Evolutionary conservation across 2,797 vertebrate genomes (phyloP).

Genomic region (Rhabdophis nuchalis): DNA sequence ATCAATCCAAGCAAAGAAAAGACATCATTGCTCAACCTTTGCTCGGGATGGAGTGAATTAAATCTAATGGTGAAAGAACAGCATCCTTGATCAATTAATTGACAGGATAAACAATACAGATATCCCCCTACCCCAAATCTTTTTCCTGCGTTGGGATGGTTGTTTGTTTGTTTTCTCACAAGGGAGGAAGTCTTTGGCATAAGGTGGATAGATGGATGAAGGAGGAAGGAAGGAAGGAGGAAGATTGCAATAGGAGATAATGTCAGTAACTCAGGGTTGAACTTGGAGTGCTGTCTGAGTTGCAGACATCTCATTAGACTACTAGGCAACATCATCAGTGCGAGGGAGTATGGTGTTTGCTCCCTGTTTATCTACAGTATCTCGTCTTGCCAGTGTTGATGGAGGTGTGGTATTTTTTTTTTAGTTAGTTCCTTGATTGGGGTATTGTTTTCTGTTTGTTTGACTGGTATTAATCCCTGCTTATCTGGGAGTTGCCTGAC

Average conservation of each 20-base stretch:
- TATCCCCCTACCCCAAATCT: neutral
- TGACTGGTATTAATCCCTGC: too few species aligned
- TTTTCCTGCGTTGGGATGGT: neutral
- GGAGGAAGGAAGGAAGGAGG: neutral
- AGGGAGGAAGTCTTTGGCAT: neutral
- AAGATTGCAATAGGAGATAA: neutral
- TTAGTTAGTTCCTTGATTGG: too few species aligned
- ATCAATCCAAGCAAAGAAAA: neutral
- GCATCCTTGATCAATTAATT: neutral
- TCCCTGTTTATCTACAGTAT: neutral
- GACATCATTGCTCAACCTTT: neutral
- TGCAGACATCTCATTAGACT: neutral
- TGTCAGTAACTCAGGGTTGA: neutral
- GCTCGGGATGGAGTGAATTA: neutral
- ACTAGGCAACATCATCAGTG: neutral
- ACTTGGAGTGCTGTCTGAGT: neutral
- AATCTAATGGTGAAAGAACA: neutral
- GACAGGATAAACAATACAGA: neutral
- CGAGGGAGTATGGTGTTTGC: neutral
- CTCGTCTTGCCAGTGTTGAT: neutral
- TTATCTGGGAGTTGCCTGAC: neutral
- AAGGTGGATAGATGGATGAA: neutral
- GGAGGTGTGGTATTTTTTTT: neutral
- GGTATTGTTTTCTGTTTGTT: too few species aligned
- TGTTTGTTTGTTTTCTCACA: neutral